Base-by-base conservation (phyloP, 2,888 invertebrate species). In the Melanargia galathea region DNA sequence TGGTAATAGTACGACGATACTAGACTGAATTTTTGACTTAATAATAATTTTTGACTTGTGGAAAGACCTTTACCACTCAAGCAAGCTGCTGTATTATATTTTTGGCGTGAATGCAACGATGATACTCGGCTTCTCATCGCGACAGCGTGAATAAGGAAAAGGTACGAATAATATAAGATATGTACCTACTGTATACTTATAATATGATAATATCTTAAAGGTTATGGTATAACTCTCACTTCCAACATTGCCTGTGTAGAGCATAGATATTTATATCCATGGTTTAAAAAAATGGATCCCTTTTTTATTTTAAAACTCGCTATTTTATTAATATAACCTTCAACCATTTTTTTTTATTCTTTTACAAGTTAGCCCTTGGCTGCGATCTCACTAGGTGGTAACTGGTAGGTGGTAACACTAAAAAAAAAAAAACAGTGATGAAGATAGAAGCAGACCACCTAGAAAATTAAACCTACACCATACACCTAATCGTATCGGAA, bases 91-190 rank as follows among this genome's bases (percentile, higher is more conserved):
- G 62, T 67, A 62, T 66, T 58, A 66, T 66, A 68, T 68, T 66
- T 68, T 67, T 64, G 68, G 66, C 35, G 62, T 60, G 60, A 65
- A 69, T 66, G 63, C 67, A 65, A 48, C 33, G 60, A 67, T 65
- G 65, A 62, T 43, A 65, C 62, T 54, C 52, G 13, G 40, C 46
- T 48, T 33, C 60, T 61, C 62, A 46, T 49, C 26, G 35, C 49
- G 67, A 63, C 65, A 63, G 38, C 55, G 60, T 59, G 61, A 61
- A 65, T 57, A 63, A 45, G 30, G 51, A 40, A 62, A 48, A 58
- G 33, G 3, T 38, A 20, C 40, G 33, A 35, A 35, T 33, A 35
- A 35, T 52, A 52, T 52, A 33, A 52, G 2, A 20, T 22, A 35
- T 20, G 11, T 51, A 35, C 6, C 2, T 22, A 11, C 7, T 22